Base-by-base conservation (phyloP, 1,140 invertebrate species). In the Brachionus manjavacas region DNA sequence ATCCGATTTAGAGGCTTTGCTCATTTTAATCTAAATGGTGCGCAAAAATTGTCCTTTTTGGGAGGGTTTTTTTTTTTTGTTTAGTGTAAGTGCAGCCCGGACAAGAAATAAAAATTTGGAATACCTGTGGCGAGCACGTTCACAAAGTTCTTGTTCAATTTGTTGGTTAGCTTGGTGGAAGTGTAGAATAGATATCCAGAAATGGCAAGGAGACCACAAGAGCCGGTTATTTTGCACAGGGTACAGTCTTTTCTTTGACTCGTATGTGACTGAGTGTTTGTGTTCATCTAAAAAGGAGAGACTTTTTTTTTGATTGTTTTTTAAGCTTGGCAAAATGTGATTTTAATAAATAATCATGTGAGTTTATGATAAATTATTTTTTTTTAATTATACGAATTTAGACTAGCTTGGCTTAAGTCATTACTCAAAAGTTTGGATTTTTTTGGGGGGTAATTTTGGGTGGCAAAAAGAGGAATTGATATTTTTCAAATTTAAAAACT, bases 101-200 rank as follows among this genome's bases (percentile, higher is more conserved):
- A 55, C 4, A 55, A 55, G 8, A 55, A 20, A 3, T 20, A 20
- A 55, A 55, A 55, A 72, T n/a, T 39, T n/a, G 14, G 64, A 35
- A 80, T 81, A 81, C 79, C 79, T 81, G 79, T 64, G 9, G 23
- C 79, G 28, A 81, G n/a, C 7, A 60, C 14, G 52, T 81, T 64
- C 6, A 68, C 41, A 8, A 81, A 60, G 43, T 20, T 39, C 31
- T 46, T 64, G 16, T 81, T 41, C 3, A 81, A 81, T 35, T 64
- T 81, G 28, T 64, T 43, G 12, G 49, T 0, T 20, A 43, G 20
- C 12, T 35, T 25, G 23, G 2, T 23, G 43, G 79, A 64, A 11
- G 43, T 81, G 64, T 60, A 64, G 16, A 81, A 68, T 25, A 81
- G 31, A 64, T 81, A 81, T 23, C 20, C 79, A 9, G 79, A 64